A percentile compares a stretch with the other conserved stretches of the same genome.
Conservation (phyloP, 1,140 invertebrate genomes). For the Leptestheria dahalacensis region DNA sequence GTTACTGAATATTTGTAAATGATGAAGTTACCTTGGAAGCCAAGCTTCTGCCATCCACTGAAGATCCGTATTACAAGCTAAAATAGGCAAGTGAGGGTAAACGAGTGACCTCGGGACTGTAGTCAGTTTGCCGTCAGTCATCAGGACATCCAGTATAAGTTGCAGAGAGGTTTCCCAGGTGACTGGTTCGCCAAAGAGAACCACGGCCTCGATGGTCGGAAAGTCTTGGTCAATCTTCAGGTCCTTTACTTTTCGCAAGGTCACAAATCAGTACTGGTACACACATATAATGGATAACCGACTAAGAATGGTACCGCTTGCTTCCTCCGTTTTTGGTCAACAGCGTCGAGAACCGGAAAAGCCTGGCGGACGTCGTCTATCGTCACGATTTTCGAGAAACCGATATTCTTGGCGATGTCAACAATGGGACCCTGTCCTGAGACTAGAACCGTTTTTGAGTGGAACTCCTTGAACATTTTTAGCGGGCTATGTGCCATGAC, state of each 20-base stretch:
- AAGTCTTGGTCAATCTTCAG: constrained; percentile 25
- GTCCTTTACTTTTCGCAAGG: not conserved
- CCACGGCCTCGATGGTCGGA: constrained; percentile 36
- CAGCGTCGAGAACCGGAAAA: constrained; percentile 50
- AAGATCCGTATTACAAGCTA: constrained; percentile 53
- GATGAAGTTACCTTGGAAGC: constrained; percentile 12
- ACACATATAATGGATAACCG: not conserved
- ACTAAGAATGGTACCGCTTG: constrained; percentile 23
- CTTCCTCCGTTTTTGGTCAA: constrained; percentile 43
- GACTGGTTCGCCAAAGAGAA: constrained; percentile 46
- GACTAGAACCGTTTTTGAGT: constrained; percentile 47
- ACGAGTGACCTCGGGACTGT: constrained; percentile 29
- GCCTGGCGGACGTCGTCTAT: constrained; percentile 43
- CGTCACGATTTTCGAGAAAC: constrained; percentile 45
- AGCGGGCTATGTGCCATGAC: constrained; percentile 56
- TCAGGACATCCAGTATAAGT: constrained; percentile 47
- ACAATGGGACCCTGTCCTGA: constrained; percentile 49
- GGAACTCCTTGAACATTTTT: constrained; percentile 44
- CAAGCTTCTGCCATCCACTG: constrained; percentile 49
- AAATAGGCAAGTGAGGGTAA: constrained; percentile 45
- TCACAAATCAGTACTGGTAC: not conserved
- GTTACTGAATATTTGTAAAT: too few relatives aligned
- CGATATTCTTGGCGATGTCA: constrained; percentile 48
- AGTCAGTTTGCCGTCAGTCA: constrained; percentile 42
- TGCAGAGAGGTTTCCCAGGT: constrained; percentile 34